Evolutionary conservation across 23 tunicate species (phyloP), one percentile per base, ranked within the genome.

Genomic region (Trididemnum clinides): DNA sequence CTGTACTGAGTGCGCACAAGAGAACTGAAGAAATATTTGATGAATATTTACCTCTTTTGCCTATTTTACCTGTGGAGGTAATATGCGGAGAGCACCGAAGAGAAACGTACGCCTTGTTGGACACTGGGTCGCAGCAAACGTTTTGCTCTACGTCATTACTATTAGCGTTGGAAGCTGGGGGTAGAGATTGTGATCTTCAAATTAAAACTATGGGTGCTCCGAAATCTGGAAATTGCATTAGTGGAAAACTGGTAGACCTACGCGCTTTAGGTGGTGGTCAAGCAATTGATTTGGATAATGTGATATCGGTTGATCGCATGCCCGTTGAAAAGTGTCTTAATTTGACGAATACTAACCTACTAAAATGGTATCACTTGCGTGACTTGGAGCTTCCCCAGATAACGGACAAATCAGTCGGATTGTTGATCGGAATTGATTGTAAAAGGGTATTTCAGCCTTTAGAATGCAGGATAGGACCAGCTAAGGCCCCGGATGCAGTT

Each of bases 51-150:
- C 66, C 66, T 19, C 22, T 59, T 4, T n/a, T 59, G 22, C 27
- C 66, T 12, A 59, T 28, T 59, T n/a, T 59, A n/a, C 66, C 66
- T 12, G 66, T 59, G 25, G 22, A 15, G 25, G 82, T 76, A 6
- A 2, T 62, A 5, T 76, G 20, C 28, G 63, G 63, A 1, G 15
- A 39, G 22, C 12, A 12, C 21, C 31, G 7, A 39, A 29, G 44
- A 6, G 15, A 34, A 1, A 76, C 82, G 31, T 76, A 49, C 28
- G 82, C 63, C 1, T 28, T 39, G 32, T 12, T 76, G 15, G 82
- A 76, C 33, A 39, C 82, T 6, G 82, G 82, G 0, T 39, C 82
- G 27, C 51, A 76, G 2, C 51, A 51, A 33, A 39, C 82, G 10
- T 39, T 76, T 49, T 76, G 82, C 2, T 31, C 28, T 23, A 31